Conservation (phyloP, 2,888 invertebrate species). For the Diadromus collaris region DNA sequence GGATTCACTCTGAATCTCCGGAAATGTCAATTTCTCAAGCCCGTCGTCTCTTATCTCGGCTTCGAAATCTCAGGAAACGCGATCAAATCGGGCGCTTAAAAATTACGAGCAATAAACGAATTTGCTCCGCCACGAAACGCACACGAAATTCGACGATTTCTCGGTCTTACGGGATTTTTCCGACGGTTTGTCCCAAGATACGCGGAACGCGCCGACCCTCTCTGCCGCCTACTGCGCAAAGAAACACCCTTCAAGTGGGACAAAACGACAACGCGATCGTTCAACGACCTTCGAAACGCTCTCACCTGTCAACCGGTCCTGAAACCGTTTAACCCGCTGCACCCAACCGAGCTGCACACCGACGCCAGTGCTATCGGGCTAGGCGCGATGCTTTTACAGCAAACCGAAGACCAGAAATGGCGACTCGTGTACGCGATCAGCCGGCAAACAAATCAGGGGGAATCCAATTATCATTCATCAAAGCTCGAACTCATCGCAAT, state of each 20-base stretch:
- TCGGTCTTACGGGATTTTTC: slow-evolving; percentile 35
- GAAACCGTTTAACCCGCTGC: slow-evolving; percentile 17
- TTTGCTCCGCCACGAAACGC: slow-evolving; percentile 21
- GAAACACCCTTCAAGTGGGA: neutral
- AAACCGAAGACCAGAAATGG: slow-evolving; percentile 1
- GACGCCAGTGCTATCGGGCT: slow-evolving; percentile 33
- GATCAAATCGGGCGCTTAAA: slow-evolving; percentile 59
- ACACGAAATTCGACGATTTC: slow-evolving; percentile 41
- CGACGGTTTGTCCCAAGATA: slow-evolving; percentile 6
- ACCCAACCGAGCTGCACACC: slow-evolving; percentile 38
- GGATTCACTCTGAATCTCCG: slow-evolving; percentile 67
- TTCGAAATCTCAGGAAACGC: slow-evolving; percentile 55
- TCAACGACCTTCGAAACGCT: slow-evolving; percentile 28
- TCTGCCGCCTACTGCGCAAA: slow-evolving; percentile 35
- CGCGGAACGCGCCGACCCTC: slow-evolving; percentile 21
- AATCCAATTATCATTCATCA: slow-evolving; percentile 56
- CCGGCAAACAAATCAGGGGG: slow-evolving; percentile 59
- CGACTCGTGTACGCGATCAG: slow-evolving; percentile 61
- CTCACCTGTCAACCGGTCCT: slow-evolving; percentile 27
- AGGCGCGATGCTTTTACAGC: slow-evolving; percentile 32
- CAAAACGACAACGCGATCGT: slow-evolving; percentile 13
- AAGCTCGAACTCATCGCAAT: slow-evolving; percentile 61
- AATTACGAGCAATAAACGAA: slow-evolving; percentile 56
- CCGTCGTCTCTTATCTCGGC: slow-evolving; percentile 69
- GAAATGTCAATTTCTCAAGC: slow-evolving; percentile 68